phyloP scores from a whole-genome alignment of 2,888 invertebrate genomes.

The Pheosia tremula region DNA sequence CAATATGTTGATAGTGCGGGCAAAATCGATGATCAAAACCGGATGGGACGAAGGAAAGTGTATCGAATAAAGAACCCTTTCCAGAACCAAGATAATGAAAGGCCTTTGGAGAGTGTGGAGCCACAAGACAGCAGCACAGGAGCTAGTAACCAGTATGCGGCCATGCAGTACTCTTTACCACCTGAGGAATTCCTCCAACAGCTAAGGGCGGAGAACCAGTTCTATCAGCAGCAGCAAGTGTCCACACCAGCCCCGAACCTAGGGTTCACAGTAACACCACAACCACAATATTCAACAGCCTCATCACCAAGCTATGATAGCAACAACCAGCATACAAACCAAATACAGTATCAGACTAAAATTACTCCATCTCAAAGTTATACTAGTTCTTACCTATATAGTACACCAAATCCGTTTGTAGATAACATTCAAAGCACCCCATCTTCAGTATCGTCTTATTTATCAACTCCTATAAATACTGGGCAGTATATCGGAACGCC shows the following conservation, averaged over 20 bases:
- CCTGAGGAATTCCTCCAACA: slow-evolving; percentile 79
- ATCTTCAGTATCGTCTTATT: slow-evolving; percentile 62
- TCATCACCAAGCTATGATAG: slow-evolving; percentile 60
- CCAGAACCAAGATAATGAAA: slow-evolving; percentile 59
- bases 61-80: slow-evolving; percentile 78
- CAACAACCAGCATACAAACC: slow-evolving; percentile 42
- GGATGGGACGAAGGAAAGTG: slow-evolving; percentile 64
- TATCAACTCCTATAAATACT: slow-evolving; percentile 66
- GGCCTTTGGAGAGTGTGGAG: slow-evolving; percentile 49
- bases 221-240: slow-evolving; percentile 60
- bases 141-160: slow-evolving; percentile 80
- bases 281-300: slow-evolving; percentile 70
- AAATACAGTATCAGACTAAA: slow-evolving; percentile 63
- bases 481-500: slow-evolving; percentile 69
- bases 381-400: slow-evolving; percentile 60
- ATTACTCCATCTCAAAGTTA: slow-evolving; percentile 55
- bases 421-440: slow-evolving; percentile 67
- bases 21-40: slow-evolving; percentile 59
- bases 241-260: slow-evolving; percentile 67
- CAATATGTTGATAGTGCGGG: slow-evolving; percentile 59
- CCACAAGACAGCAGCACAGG: slow-evolving; percentile 67
- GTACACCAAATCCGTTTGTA: slow-evolving; percentile 57
- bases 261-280: slow-evolving; percentile 74
- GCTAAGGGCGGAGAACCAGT: slow-evolving; percentile 72
- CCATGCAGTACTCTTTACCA: slow-evolving; percentile 77